Conservation (phyloP, 2,888 invertebrate genomes). For the Leptothorax acervorum region DNA sequence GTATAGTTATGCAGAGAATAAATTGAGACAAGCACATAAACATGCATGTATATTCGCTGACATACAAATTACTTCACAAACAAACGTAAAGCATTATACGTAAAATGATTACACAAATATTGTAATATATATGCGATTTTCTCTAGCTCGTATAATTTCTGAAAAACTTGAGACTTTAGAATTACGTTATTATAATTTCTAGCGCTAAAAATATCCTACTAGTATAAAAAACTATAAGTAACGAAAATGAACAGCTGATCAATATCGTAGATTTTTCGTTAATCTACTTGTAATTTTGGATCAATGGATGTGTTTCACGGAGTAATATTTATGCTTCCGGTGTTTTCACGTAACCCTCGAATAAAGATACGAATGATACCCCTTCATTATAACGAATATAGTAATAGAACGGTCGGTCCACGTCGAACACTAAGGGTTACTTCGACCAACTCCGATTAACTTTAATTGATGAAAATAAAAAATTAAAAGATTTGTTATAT, state of each 20-base stretch:
- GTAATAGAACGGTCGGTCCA: constrained; percentile 11
- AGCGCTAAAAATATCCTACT: neutral
- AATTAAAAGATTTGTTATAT: too few relatives aligned
- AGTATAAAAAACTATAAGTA: neutral
- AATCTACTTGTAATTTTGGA: neutral
- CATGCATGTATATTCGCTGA: neutral
- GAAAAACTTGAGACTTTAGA: neutral
- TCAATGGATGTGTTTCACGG: too few relatives aligned
- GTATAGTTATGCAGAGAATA: neutral
- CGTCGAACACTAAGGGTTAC: neutral
- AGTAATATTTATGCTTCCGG: neutral
- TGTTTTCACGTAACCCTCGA: neutral
- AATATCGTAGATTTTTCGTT: neutral
- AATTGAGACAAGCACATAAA: neutral
- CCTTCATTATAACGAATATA: neutral
- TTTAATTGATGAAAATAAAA: too few relatives aligned
- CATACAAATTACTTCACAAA: neutral
- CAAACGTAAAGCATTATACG: neutral
- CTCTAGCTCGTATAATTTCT: neutral
- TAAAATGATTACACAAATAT: neutral
- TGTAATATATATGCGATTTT: neutral
- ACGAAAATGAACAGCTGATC: neutral
- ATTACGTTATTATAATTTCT: neutral
- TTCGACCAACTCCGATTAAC: too few relatives aligned
- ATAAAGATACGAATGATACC: neutral